A percentile compares a stretch with the other conserved stretches of the same genome.
These are phyloP conservation scores for Monodelphis domestica DNA, from an alignment of 2,797 vertebrate genomes.

Conservation along the genomic window DNA sequence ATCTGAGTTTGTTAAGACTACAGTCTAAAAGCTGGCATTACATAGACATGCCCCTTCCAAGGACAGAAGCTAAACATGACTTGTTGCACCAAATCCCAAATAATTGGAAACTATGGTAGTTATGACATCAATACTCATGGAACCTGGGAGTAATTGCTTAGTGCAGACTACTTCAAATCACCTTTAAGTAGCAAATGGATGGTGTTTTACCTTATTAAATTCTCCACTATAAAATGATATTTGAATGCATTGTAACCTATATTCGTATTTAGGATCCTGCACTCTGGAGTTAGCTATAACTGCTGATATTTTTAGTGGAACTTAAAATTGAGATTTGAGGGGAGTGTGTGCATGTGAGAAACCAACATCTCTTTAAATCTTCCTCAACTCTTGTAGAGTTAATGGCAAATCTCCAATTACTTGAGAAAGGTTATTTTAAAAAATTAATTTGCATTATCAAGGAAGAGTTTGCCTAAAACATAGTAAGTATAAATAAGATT, in stretches of 20 bases:
- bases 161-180: not conserved
- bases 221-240: not conserved
- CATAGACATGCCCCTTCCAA: not conserved
- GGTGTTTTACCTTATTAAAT: not conserved
- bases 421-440: not conserved
- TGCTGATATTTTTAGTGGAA: not conserved
- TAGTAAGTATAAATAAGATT: not conserved
- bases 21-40: not conserved
- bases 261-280: not conserved
- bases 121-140: not conserved
- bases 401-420: not conserved
- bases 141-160: not conserved
- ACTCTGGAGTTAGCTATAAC: not conserved
- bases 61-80: not conserved
- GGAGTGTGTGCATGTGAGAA: not conserved
- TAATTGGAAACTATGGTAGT: not conserved
- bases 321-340: not conserved
- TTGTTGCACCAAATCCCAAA: not conserved
- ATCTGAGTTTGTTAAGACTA: not conserved
- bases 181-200: not conserved
- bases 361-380: not conserved
- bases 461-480: not conserved
- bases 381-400: not conserved
- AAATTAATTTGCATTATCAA: not conserved
- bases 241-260: not conserved